Evolutionary conservation across 2,888 invertebrate species (phyloP).

Genomic region (Parnassius apollo): DNA sequence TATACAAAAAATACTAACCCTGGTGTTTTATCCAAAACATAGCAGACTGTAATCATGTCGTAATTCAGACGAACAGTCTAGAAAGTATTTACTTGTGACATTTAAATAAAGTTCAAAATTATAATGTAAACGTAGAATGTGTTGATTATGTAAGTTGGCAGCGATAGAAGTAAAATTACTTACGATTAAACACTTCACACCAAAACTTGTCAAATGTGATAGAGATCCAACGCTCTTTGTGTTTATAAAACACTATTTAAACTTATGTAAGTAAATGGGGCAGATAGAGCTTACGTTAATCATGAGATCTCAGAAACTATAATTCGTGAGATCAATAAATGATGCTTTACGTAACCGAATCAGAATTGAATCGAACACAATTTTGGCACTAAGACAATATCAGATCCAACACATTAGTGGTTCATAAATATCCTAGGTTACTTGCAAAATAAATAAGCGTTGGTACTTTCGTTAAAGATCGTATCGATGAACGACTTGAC

Average conservation of each 20-base stretch:
- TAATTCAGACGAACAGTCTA: background rate
- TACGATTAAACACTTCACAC: conserved; percentile 6
- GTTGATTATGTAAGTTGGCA: background rate
- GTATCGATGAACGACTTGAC: too few species aligned
- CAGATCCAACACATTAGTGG: conserved; percentile 5
- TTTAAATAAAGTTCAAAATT: background rate
- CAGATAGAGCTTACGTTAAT: conserved; percentile 11
- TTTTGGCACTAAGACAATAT: conserved; percentile 1
- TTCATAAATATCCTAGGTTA: background rate
- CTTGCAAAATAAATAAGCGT: too few species aligned
- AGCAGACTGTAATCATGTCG: background rate
- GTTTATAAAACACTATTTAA: conserved; percentile 15
- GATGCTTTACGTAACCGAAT: conserved; percentile 13
- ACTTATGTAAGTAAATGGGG: conserved; percentile 16
- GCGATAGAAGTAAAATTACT: conserved; percentile 7
- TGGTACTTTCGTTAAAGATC: too few species aligned
- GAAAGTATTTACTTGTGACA: background rate
- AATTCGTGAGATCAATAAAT: conserved; percentile 11
- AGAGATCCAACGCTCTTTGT: conserved; percentile 18
- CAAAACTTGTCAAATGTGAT: conserved; percentile 14
- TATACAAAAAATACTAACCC: background rate
- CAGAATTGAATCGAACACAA: conserved; percentile 2
- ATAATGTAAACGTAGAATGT: conserved; percentile 8
- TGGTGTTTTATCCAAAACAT: too few species aligned
- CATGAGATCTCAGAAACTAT: conserved; percentile 9